Conservation (phyloP, 2,888 invertebrate genomes). For the Phaonia tiefii region DNA sequence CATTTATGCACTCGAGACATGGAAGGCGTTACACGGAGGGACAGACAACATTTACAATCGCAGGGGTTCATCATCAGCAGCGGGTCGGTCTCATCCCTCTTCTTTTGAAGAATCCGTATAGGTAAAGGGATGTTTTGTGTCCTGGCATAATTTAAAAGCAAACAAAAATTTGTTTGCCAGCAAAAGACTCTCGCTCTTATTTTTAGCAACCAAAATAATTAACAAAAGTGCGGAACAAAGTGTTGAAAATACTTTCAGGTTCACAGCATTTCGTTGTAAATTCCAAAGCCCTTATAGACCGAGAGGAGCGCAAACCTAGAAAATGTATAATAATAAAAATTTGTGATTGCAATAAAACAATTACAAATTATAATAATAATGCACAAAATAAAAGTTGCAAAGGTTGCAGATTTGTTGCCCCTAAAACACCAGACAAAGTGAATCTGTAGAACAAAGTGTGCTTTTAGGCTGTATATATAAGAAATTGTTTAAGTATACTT, state of each 20-base stretch:
- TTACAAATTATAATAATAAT: slow-evolving; percentile 12
- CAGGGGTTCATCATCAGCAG: neutral
- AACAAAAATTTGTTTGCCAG: slow-evolving; percentile 9
- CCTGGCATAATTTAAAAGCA: slow-evolving; percentile 17
- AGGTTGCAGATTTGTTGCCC: neutral
- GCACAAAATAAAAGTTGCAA: neutral
- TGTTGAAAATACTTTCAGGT: slow-evolving; percentile 18
- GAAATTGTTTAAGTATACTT: slow-evolving; percentile 47
- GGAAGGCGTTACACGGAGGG: neutral
- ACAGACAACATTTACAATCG: no score
- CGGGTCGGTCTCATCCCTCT: neutral
- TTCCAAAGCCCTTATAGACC: neutral
- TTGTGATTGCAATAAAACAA: no score
- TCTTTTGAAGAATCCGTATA: neutral
- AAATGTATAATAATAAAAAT: slow-evolving; percentile 7
- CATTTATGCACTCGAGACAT: slow-evolving; percentile 54
- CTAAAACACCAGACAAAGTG: neutral
- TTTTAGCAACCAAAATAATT: neutral
- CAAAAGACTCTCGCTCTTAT: neutral
- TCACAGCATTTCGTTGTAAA: slow-evolving; percentile 11
- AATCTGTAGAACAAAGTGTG: slow-evolving; percentile 17
- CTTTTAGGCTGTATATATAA: neutral
- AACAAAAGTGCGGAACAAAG: slow-evolving; percentile 12
- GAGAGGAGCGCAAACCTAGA: neutral
- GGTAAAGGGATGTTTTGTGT: neutral